Percentiles rank a stretch among this genome's conserved stretches.
phyloP scores from a whole-genome alignment of 2,888 invertebrate genomes.

The Acrocyrtus sp. region DNA sequence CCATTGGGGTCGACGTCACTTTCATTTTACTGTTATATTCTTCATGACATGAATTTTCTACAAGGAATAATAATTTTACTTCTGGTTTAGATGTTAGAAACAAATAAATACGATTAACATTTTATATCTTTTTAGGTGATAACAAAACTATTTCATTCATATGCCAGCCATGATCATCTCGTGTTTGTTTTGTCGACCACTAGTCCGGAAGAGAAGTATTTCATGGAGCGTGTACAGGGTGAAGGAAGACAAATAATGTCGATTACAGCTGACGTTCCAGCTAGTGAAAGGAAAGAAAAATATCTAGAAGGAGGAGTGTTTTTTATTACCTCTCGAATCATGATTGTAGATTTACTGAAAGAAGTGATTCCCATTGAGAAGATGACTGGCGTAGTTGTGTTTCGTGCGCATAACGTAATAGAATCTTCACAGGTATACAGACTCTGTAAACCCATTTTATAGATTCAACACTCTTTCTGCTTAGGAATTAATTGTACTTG shows the following conservation, averaged over 20 bases:
- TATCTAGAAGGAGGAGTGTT: slow-evolving; percentile 95
- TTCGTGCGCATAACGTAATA: slow-evolving; percentile 87
- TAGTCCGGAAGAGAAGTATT: slow-evolving; percentile 85
- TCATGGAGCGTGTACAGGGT: slow-evolving; percentile 75
- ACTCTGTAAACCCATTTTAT: too few relatives aligned
- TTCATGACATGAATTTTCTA: too few relatives aligned
- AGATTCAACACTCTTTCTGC: background rate
- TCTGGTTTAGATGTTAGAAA: too few relatives aligned
- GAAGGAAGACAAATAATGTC: slow-evolving; percentile 71
- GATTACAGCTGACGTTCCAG: slow-evolving; percentile 57
- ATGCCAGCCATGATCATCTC: slow-evolving; percentile 88
- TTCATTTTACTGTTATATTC: too few relatives aligned
- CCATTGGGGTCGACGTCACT: too few relatives aligned
- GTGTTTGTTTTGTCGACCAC: slow-evolving; percentile 87
- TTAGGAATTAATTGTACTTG: too few relatives aligned
- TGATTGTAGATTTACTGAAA: slow-evolving; percentile 95
- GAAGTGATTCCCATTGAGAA: slow-evolving; percentile 87
- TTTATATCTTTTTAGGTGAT: slow-evolving; percentile 57
- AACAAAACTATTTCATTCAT: slow-evolving; percentile 78
- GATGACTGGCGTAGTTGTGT: slow-evolving; percentile 90
- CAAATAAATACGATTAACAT: too few relatives aligned
- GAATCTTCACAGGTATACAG: slow-evolving; percentile 64
- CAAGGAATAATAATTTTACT: too few relatives aligned
- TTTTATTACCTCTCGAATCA: slow-evolving; percentile 92
- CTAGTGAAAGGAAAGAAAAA: slow-evolving; percentile 69